Percentiles rank a stretch among this genome's conserved stretches.
Evolutionary conservation across 2,113 vertebrate species (phyloP).

Genomic region (Genyomyrus donnyi): DNA sequence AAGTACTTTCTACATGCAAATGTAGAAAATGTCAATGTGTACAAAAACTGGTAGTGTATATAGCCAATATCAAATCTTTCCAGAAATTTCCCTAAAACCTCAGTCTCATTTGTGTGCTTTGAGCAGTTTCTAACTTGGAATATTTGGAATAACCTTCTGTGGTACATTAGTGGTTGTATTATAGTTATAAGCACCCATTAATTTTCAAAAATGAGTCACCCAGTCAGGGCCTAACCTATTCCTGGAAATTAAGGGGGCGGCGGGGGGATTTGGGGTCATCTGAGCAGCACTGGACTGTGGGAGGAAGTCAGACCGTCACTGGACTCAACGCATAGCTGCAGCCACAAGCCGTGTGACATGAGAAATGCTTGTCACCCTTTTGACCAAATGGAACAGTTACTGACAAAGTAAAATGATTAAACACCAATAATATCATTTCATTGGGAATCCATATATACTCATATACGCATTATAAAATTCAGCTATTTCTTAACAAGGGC

Average conservation of each 20-base stretch:
- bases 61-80: not conserved
- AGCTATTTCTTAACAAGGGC: not conserved
- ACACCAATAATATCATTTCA: not conserved
- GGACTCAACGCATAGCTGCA: not conserved
- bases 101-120: not conserved
- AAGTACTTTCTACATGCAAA: too few relatives aligned
- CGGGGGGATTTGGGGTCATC: not conserved
- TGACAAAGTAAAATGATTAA: not conserved
- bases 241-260: not conserved
- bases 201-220: not conserved
- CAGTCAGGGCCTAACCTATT: not conserved
- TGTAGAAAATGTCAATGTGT: too few relatives aligned
- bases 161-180: not conserved
- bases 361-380: not conserved
- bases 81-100: not conserved
- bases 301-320: not conserved
- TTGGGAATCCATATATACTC: not conserved
- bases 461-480: not conserved
- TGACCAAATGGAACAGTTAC: not conserved
- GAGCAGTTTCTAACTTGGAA: not conserved
- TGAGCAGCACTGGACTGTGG: not conserved
- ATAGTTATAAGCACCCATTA: not conserved
- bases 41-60: too few relatives aligned
- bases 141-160: not conserved
- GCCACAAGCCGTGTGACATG: not conserved